A percentile compares a stretch with the other conserved stretches of the same genome.
These are phyloP conservation scores for Limnodromus scolopaceus DNA, from an alignment of 2,797 vertebrate genomes.

Conservation along the genomic window DNA sequence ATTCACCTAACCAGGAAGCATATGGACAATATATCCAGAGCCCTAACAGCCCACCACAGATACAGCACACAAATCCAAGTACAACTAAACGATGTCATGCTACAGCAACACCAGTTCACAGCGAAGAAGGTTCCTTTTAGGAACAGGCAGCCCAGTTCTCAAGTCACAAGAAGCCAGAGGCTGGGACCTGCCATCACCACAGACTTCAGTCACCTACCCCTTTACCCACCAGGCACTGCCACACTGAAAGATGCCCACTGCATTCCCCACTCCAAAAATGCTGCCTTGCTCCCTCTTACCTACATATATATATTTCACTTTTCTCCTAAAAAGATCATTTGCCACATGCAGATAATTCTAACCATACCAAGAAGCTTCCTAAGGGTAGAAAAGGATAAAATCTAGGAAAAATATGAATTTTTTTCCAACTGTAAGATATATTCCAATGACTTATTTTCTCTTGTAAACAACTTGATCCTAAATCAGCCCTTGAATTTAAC, in stretches of 20 bases:
- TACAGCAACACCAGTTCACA: background rate
- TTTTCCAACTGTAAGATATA: background rate
- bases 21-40: background rate
- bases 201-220: background rate
- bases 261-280: background rate
- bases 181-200: background rate
- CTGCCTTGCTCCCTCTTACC: background rate
- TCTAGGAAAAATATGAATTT: background rate
- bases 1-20: background rate
- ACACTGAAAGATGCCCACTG: background rate
- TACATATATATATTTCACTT: background rate
- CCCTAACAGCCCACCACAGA: background rate
- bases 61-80: fast-evolving
- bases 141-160: background rate
- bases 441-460: background rate
- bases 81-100: fast-evolving
- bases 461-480: background rate
- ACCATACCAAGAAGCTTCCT: background rate
- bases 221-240: background rate
- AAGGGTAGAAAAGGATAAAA: background rate
- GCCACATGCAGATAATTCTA: background rate
- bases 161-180: background rate
- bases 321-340: background rate
- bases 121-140: background rate
- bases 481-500: background rate